Base-by-base conservation (phyloP, 2,113 vertebrate genomes). In the Nerophis lumbriciformis region DNA sequence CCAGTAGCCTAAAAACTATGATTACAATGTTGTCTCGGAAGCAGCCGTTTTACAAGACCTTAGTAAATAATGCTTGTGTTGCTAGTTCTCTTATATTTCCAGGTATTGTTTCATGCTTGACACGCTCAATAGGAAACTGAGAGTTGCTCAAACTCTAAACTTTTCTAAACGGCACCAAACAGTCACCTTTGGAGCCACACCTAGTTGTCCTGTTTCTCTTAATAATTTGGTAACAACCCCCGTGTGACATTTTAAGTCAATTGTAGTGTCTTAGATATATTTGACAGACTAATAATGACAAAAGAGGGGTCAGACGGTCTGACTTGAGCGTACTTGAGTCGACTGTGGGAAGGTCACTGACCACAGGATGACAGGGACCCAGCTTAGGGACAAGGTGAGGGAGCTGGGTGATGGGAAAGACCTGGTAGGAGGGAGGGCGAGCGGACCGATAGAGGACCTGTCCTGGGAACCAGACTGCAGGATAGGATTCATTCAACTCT, bases 401-500 rank as follows among this genome's bases (percentile, higher is more conserved):
- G 66, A 92, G 91, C 90, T 90, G 90, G 73, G 53, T 69, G 77
- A 80, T 80, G 85, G 85, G 83, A 77, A 90, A 87, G 91, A 92
- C 90, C 88, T 85, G 91, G 91, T 92, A 92, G 92, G 92, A 86
- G 54, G 75, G 73, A 83, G 90, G 82, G 90, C 53, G 85, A 91
- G 90, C 89, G 91, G 28, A 28, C 92, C 92, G 94, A 90, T 83
- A 82, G 90, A 89, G 92, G 94, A 93, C 85, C 84, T 90, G 93
- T 93, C 96, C 95, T 99, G 97, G 95, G 96, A 99, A 99, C 95
- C 85, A 86, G 89, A 92, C 90, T 94, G 89, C 95, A 98, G 97
- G 97, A 99, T 97, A 96, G 93, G 93, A 94, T 94, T 96, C 95
- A 99, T 98, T 98, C 96, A 98, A 96, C 91, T 94, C 84, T 83